Evolutionary conservation across 1,140 invertebrate genomes (phyloP), one percentile per base, ranked within the genome.

Genomic region (Pectinophora gossypiella): DNA sequence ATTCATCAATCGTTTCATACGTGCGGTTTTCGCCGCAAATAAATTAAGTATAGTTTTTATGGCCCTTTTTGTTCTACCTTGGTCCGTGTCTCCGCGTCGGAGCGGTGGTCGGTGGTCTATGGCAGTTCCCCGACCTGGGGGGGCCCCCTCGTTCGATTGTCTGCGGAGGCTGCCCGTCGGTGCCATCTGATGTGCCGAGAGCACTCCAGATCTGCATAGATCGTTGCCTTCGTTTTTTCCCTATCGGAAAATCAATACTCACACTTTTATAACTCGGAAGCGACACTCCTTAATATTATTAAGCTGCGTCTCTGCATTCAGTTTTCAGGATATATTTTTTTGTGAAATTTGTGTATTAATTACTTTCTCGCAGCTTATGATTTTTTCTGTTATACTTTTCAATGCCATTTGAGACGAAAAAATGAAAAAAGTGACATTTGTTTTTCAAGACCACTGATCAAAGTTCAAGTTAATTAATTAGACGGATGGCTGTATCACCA

Each of bases 161-260:
- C 83, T 86, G 83, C 82, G 79, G 76, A 85, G 79, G 80, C 78
- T 76, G 77, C 74, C 83, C 83, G 76, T 73, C 83, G 80, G 83
- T 84, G 83, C 83, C 83, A 86, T 84, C 83, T 86, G 83, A 86
- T 84, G 80, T 86, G 78, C 80, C 76, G 83, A 86, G 83, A 86
- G 78, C 80, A 81, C 83, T 84, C 79, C 78, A 86, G 83, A 86
- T 86, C 83, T 86, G 83, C 83, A 86, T 86, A 86, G 83, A 86
- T 82, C 83, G 83, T 86, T 85, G 83, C 77, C 83, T 86, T 86
- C 83, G 76, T 86, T 86, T 86, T 84, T 86, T 86, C 79, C 78
- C 83, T 84, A 86, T 86, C 80, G 74, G 72, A 84, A 86, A 86
- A 86, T 86, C 83, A 86, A 86, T 86, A 86, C 83, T 74, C 61